Percentiles rank a stretch among this genome's conserved stretches.
These are phyloP conservation scores for Prinia subflava DNA, from an alignment of 2,113 vertebrate genomes.

Conservation along the genomic window DNA sequence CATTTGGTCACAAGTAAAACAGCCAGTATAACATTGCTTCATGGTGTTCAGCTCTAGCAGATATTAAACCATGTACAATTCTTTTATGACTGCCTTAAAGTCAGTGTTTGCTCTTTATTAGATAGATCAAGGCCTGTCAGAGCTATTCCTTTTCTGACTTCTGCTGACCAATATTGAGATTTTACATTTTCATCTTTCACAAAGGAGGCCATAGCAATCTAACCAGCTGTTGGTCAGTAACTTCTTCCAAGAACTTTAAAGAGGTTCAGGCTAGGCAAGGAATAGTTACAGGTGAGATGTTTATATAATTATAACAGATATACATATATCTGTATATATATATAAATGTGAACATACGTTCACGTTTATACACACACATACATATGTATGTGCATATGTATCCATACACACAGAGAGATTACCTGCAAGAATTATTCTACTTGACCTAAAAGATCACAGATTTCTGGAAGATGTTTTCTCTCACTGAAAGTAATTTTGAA, in stretches of 20 bases:
- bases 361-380: not conserved
- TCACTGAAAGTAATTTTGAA: not conserved
- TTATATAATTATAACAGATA: not conserved
- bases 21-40: fast-evolving
- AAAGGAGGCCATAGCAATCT: not conserved
- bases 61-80: not conserved
- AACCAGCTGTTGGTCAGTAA: not conserved
- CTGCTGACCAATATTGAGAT: not conserved
- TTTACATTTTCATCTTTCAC: not conserved
- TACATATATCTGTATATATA: too few species aligned
- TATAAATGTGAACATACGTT: too few species aligned
- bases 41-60: not conserved
- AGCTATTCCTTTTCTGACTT: not conserved
- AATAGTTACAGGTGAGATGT: not conserved
- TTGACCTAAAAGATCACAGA: not conserved
- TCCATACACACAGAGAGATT: not conserved
- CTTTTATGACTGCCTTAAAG: not conserved
- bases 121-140: not conserved
- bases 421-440: not conserved
- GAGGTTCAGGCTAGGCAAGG: not conserved
- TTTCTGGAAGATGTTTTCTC: not conserved
- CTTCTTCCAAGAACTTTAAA: not conserved
- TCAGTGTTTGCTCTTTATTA: not conserved
- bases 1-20: not conserved
- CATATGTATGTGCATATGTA: fast-evolving